These are phyloP conservation scores for Gordius sp. DNA, from an alignment of 2,888 invertebrate species.

Conservation along the genomic window DNA sequence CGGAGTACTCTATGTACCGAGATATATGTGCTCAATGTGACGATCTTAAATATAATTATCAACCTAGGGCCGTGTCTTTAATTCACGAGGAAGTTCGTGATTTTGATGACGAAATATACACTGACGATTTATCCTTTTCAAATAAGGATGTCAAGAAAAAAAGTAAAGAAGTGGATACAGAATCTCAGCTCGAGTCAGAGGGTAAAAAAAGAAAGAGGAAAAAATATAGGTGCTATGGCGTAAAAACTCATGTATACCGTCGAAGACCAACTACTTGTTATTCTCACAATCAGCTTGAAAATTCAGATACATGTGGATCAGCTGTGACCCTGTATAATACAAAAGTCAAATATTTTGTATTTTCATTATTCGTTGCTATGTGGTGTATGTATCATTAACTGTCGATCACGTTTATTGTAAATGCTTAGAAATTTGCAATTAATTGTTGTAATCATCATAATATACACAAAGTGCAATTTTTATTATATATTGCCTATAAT, in stretches of 20 bases:
- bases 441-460: too few species aligned
- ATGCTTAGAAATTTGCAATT: too few species aligned
- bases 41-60: background rate
- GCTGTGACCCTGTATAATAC: too few species aligned
- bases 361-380: too few species aligned
- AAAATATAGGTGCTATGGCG: background rate
- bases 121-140: background rate
- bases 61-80: background rate
- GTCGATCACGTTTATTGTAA: too few species aligned
- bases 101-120: background rate
- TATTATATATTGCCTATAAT: too few species aligned
- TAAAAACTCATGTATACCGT: background rate
- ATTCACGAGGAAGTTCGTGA: constrained; percentile 4
- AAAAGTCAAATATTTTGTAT: too few species aligned
- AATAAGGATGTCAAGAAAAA: background rate
- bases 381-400: too few species aligned
- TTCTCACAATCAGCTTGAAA: background rate
- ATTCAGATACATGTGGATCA: background rate
- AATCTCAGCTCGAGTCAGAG: background rate
- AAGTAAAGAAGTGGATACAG: background rate
- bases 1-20: too few species aligned
- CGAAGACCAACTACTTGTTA: constrained; percentile 10
- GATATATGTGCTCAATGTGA: constrained; percentile 6
- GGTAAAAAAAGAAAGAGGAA: background rate
- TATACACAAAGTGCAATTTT: too few species aligned